These are phyloP conservation scores for Leptopilina syphax DNA, from an alignment of 2,888 invertebrate genomes.

Conservation along the genomic window DNA sequence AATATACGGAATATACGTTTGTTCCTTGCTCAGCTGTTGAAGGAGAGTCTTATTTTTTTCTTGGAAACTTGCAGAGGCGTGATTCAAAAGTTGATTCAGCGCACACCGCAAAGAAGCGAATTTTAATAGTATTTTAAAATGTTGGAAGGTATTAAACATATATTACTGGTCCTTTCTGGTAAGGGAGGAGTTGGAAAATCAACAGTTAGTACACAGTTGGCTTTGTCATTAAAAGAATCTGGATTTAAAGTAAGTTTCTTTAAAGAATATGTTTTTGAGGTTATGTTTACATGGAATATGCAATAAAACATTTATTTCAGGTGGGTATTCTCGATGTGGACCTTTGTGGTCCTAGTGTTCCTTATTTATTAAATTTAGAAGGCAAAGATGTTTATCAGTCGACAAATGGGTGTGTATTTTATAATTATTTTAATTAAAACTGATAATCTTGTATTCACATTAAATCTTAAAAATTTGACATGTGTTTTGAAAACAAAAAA, in stretches of 20 bases:
- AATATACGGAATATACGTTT: no score
- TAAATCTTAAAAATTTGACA: not conserved
- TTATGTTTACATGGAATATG: slow-evolving; percentile 37
- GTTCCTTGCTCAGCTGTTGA: not conserved
- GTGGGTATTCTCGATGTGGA: slow-evolving; percentile 96
- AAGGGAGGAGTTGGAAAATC: slow-evolving; percentile 99
- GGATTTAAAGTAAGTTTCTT: slow-evolving; percentile 85
- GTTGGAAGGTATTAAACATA: slow-evolving; percentile 89
- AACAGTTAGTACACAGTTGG: slow-evolving; percentile 95
- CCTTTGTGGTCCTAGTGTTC: slow-evolving; percentile 96
- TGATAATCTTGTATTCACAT: not conserved
- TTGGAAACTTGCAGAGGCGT: no score
- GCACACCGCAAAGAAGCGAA: not conserved
- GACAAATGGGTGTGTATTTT: slow-evolving; percentile 83
- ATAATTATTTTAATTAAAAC: not conserved
- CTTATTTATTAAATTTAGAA: slow-evolving; percentile 92
- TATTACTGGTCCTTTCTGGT: slow-evolving; percentile 96
- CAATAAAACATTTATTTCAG: slow-evolving; percentile 77
- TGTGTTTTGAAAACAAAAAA: no score
- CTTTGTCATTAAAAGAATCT: slow-evolving; percentile 88
- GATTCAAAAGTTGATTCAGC: not conserved
- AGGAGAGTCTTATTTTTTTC: not conserved
- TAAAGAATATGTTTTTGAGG: slow-evolving; percentile 16
- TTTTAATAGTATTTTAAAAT: slow-evolving; percentile 74
- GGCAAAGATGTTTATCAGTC: slow-evolving; percentile 91